phyloP scores from a whole-genome alignment of 2,797 vertebrate species.

The Leptoclinus maculatus region DNA sequence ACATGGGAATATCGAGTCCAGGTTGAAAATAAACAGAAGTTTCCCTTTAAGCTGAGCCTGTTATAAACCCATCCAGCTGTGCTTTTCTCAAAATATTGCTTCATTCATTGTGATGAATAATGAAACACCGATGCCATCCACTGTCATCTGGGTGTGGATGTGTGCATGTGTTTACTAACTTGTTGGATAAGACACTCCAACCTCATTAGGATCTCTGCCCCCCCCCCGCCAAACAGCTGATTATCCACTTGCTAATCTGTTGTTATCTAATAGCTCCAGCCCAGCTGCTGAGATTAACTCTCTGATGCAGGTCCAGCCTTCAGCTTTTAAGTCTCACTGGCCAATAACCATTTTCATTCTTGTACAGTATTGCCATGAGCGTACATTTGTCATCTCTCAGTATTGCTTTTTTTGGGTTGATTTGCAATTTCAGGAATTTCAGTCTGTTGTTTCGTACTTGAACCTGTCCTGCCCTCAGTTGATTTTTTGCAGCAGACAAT shows the following conservation, averaged over 20 bases:
- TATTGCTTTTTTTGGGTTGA: conserved; percentile 6
- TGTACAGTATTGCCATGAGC: not conserved
- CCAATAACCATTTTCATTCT: not conserved
- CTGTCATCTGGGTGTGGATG: not conserved
- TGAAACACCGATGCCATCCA: not conserved
- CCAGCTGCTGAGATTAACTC: conserved; percentile 47
- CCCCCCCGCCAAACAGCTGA: conserved; percentile 19
- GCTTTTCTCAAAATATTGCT: not conserved
- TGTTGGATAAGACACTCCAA: conserved; percentile 43
- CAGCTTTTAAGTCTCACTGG: conserved; percentile 13
- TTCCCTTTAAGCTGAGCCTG: not conserved
- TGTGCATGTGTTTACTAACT: not conserved
- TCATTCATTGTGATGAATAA: not conserved
- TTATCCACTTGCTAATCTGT: conserved; percentile 58
- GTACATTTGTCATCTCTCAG: conserved; percentile 1
- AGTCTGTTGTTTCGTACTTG: conserved; percentile 22
- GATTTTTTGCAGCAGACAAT: conserved; percentile 48
- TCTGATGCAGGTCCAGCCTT: conserved; percentile 25
- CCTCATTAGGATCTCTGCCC: conserved; percentile 34
- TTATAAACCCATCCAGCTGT: not conserved
- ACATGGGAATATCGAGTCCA: not conserved
- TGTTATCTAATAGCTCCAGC: conserved; percentile 54
- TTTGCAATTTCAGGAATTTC: conserved; percentile 15
- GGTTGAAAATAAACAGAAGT: not conserved
- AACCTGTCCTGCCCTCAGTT: conserved; percentile 20